Percentiles rank a stretch among this genome's conserved stretches.
Conservation (phyloP, 1,140 invertebrate genomes). For the Mercenaria mercenaria region DNA sequence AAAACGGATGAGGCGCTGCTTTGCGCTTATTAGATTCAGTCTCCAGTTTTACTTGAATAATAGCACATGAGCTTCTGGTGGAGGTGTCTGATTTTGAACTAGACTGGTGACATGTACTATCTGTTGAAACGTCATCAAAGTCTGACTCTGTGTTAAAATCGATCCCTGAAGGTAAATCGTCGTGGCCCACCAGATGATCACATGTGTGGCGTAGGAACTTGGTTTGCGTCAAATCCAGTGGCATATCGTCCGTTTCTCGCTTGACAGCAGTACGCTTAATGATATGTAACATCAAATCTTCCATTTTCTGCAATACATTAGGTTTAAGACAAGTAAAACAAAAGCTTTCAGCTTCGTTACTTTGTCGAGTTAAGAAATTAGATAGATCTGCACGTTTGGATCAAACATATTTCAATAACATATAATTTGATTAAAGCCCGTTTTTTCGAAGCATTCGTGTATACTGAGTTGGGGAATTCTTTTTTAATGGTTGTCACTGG, state of each 20-base stretch:
- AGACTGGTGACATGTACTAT: neutral
- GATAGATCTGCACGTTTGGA: too few relatives aligned
- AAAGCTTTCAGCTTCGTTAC: too few relatives aligned
- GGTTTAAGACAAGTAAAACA: too few relatives aligned
- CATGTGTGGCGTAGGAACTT: neutral
- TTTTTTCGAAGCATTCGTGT: too few relatives aligned
- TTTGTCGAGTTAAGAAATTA: too few relatives aligned
- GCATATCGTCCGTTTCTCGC: neutral
- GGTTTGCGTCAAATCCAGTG: neutral
- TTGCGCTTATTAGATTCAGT: too few relatives aligned
- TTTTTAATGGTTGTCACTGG: too few relatives aligned
- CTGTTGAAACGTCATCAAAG: neutral
- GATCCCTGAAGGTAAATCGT: constrained; percentile 17
- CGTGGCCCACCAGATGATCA: neutral
- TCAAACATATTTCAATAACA: too few relatives aligned
- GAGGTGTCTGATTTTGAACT: neutral
- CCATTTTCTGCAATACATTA: constrained; percentile 32
- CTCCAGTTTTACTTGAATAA: too few relatives aligned
- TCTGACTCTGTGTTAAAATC: neutral
- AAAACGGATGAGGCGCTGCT: neutral
- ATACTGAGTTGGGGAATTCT: too few relatives aligned
- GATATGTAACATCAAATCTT: constrained; percentile 32
- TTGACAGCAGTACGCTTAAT: neutral
- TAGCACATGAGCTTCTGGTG: neutral
- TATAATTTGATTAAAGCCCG: too few relatives aligned